Evolutionary conservation across 1,140 invertebrate genomes (phyloP).

Genomic region (Phymastichus coffea): DNA sequence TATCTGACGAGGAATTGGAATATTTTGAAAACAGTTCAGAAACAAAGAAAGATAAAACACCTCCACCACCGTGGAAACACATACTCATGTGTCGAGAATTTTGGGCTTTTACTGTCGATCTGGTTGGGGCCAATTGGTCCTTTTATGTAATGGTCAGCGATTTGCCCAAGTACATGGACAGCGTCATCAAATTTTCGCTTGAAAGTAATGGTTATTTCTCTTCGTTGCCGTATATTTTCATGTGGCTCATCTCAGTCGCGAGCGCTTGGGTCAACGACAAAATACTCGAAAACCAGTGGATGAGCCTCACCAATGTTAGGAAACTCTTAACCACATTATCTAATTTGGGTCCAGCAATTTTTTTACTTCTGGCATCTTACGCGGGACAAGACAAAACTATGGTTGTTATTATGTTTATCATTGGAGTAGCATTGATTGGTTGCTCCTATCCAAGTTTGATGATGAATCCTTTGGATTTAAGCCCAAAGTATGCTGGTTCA

Average conservation of each 20-base stretch:
- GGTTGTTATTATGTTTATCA: slow-evolving; percentile 34
- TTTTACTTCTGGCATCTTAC: slow-evolving; percentile 35
- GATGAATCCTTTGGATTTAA: slow-evolving; percentile 59
- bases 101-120: slow-evolving; percentile 60
- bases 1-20: slow-evolving; percentile 71
- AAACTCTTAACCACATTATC: not conserved
- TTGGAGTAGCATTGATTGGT: slow-evolving; percentile 39
- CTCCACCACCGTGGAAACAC: slow-evolving; percentile 38
- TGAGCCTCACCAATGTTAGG: not conserved
- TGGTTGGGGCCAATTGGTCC: slow-evolving; percentile 67
- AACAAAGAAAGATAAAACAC: not conserved
- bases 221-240: not conserved
- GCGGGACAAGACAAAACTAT: slow-evolving; percentile 33
- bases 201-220: slow-evolving; percentile 15
- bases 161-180: slow-evolving; percentile 65
- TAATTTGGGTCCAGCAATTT: slow-evolving; percentile 27
- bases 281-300: not conserved
- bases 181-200: slow-evolving; percentile 8
- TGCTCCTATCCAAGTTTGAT: slow-evolving; percentile 32
- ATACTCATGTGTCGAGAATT: slow-evolving; percentile 47
- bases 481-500: slow-evolving; percentile 57
- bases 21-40: slow-evolving; percentile 66
- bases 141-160: slow-evolving; percentile 66
- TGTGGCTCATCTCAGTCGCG: not conserved
- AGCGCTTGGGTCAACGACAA: slow-evolving; percentile 4